phyloP scores from a whole-genome alignment of 2,113 vertebrate genomes.

The Myiozetetes cayanensis region DNA sequence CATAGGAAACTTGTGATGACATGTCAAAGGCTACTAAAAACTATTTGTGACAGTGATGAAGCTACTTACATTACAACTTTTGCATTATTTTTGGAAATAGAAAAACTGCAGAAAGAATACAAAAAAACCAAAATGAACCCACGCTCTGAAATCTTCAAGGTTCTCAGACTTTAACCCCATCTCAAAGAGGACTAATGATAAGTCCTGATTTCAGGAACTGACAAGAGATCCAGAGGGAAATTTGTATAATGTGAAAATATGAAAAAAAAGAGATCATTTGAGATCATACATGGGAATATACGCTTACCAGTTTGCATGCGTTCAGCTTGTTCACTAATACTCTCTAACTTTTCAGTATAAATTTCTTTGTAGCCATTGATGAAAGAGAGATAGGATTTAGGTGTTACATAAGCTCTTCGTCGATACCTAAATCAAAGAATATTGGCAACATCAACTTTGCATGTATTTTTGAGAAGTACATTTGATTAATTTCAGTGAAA shows the following conservation, averaged over 20 bases:
- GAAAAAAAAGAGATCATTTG: neutral
- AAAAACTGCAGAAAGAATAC: neutral
- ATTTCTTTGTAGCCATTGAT: slow-evolving; percentile 81
- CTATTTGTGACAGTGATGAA: neutral
- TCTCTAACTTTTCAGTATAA: slow-evolving; percentile 79
- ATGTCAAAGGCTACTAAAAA: neutral
- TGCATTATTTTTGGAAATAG: neutral
- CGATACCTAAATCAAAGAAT: slow-evolving; percentile 66
- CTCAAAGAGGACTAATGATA: neutral
- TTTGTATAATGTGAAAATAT: neutral
- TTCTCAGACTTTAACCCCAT: neutral
- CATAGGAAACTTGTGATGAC: neutral
- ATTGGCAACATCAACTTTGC: neutral
- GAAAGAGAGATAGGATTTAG: slow-evolving; percentile 81
- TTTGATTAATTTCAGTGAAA: neutral
- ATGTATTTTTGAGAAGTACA: neutral
- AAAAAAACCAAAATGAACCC: rapidly evolving
- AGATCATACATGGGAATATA: neutral
- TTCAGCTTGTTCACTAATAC: slow-evolving; percentile 81
- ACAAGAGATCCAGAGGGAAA: neutral
- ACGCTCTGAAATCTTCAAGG: neutral
- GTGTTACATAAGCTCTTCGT: slow-evolving; percentile 74
- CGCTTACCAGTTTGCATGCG: slow-evolving; percentile 85
- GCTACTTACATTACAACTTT: neutral
- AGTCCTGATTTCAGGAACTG: neutral